Conservation (phyloP, 2,113 vertebrate species). For the Anolis sagrei region DNA sequence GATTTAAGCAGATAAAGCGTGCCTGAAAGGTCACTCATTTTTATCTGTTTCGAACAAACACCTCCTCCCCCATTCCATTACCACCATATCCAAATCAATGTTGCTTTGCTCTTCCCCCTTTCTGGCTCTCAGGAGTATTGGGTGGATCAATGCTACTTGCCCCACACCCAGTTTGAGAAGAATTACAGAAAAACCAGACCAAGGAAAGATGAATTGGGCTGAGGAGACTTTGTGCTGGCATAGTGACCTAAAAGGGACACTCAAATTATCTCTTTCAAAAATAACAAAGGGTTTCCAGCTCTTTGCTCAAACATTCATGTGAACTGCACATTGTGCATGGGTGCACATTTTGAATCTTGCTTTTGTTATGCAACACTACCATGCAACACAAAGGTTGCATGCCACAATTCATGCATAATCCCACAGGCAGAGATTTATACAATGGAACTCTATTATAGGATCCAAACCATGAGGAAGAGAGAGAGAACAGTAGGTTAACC, state of each 20-base stretch:
- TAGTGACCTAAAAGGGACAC: no score
- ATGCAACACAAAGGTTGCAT: no score
- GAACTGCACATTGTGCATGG: neutral
- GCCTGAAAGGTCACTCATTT: slow-evolving; percentile 40
- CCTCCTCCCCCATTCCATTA: slow-evolving; percentile 20
- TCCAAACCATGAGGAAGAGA: no score
- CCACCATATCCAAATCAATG: slow-evolving; percentile 46
- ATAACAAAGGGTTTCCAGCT: no score
- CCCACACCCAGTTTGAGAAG: slow-evolving; percentile 19
- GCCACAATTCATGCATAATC: no score
- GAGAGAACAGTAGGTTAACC: no score
- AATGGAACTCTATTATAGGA: no score
- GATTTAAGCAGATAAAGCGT: slow-evolving; percentile 48
- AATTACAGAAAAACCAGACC: neutral
- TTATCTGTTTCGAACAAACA: slow-evolving; percentile 35
- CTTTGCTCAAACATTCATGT: neutral
- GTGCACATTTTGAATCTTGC: no score
- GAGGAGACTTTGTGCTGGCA: neutral
- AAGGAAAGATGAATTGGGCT: neutral
- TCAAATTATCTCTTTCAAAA: neutral
- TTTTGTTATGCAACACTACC: no score
- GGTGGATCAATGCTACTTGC: slow-evolving; percentile 11
- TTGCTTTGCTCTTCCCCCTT: slow-evolving; percentile 34
- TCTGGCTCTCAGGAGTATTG: slow-evolving; percentile 12
- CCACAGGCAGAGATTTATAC: no score